These are phyloP conservation scores for Gisinianus flammeolus DNA, from an alignment of 2,888 invertebrate genomes.

Conservation along the genomic window DNA sequence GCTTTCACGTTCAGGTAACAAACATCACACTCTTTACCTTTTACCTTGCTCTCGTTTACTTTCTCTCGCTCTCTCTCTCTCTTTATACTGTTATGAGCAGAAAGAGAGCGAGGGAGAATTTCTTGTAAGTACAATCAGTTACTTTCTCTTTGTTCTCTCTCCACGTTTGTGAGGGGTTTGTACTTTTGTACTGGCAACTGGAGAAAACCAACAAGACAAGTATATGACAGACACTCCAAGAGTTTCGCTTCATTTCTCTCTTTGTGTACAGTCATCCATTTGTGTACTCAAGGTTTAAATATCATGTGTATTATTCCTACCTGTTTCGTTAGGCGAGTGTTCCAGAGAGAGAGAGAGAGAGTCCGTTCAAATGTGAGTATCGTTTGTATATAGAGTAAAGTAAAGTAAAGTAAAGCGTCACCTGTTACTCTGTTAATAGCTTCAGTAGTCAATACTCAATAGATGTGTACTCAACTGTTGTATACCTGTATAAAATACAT, in stretches of 20 bases:
- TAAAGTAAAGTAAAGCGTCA: background rate
- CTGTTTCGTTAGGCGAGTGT: background rate
- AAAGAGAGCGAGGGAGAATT: background rate
- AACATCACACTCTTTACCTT: slow-evolving; percentile 24
- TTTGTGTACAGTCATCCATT: slow-evolving; percentile 20
- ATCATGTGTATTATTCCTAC: slow-evolving; percentile 6
- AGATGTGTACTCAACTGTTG: background rate
- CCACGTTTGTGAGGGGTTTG: too few relatives aligned
- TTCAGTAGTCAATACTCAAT: background rate
- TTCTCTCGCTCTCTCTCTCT: slow-evolving; percentile 1
- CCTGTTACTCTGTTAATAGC: slow-evolving; percentile 20
- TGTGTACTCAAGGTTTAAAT: slow-evolving; percentile 26
- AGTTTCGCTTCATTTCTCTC: too few relatives aligned
- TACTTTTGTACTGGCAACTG: background rate
- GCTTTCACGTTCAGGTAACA: background rate
- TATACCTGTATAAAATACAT: background rate
- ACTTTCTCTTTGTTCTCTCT: background rate
- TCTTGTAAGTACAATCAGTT: background rate
- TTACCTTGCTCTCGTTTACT: background rate
- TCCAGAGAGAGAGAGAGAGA: background rate
- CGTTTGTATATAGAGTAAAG: background rate
- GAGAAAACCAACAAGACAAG: too few relatives aligned
- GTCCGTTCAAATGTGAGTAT: background rate
- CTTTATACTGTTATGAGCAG: background rate
- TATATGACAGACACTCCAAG: too few relatives aligned